Base-by-base conservation (phyloP, 2,797 vertebrate genomes). In the Muscicapa striata region DNA sequence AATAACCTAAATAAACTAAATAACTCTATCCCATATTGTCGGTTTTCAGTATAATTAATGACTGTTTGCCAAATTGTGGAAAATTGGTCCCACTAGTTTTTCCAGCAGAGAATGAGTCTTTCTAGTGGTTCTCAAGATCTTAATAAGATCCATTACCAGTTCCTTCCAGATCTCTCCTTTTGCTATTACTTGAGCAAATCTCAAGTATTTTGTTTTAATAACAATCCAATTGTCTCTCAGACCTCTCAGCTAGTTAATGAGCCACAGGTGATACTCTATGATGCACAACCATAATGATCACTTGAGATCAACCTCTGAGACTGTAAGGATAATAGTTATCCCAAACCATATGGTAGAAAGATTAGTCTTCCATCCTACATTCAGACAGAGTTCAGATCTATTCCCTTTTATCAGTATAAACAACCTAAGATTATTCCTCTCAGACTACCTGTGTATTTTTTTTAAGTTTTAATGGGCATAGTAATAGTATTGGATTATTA, bases 1-100 rank as follows among this genome's bases (percentile, higher is more conserved):
- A 43, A 19, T 43, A 43, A 43, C 19, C 43, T 43, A 43, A 43
- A 43, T 43, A 43, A 43, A 19, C 43, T 43, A 43, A 43, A 43
- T 43, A 43, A 77, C 3, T 72, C 64, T 92, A n/a, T 92, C 69
- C 36, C 26, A 14, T 52, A 78, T 90, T 90, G 82, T 49, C 29
- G 52, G 26, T 94, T 51, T 94, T 91, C 46, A 45, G 4, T 61
- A 41, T 84, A 89, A 83, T 86, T 96, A 92, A 87, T 62, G 32
- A 79, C 15, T 29, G 6, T 20, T 94, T 81, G 38, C 22, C 29
- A 94, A 94, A 95, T 46, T 74, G 46, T 43, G 36, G 34, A 69
- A 77, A 91, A 83, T 84, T 89, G 9, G 30, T 92, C 61, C 74
- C 67, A 78, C 74, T 93, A 76, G 51, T 82, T 94, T 87, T 96